Evolutionary conservation across 2,113 vertebrate species (phyloP), one percentile per base, ranked within the genome.

Genomic region (Tyto alba): DNA sequence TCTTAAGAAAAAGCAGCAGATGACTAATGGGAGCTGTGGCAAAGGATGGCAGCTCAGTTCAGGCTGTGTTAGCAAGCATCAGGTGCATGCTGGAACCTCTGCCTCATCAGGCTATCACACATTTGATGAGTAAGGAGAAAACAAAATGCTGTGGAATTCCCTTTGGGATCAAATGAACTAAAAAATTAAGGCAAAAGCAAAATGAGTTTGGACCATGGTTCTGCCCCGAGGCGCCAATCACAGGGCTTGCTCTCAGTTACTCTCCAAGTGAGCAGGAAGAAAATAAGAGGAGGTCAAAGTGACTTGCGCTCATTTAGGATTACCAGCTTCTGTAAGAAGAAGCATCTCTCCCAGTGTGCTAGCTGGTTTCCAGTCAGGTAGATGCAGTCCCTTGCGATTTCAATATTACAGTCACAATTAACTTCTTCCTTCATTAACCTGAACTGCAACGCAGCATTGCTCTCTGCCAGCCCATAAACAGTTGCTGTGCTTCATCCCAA

Each of bases 361-460:
- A 48, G 20, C 45, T 45, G 57, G 38, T 50, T 59, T 68, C 26
- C 67, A 86, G n/a, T 19, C 41, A 32, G 62, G 32, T 47, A 63
- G 27, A 72, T 29, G 40, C 52, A 69, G 36, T 86, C 53, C 82
- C 77, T 68, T 71, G 41, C 55, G 90, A 43, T 85, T 90, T 72
- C 26, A 55, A 8, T 30, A 79, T 59, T 59, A 66, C 22, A 56
- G 53, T 69, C 64, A 90, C 69, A 88, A 89, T 90, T 92, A 88
- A 82, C 76, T 85, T 91, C 30, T 82, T 85, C 74, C 74, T 91
- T 88, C 71, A 73, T 96, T 95, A 95, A 91, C 25, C 23, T 62
- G 47, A 96, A 76, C 57, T 88, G 71, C 81, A 94, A 88, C 13
- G 1, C 75, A 90, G n/a, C 55, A n/a, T 62, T 91, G 26, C 72